Evolutionary conservation across 1,140 invertebrate genomes (phyloP).

Genomic region (Acyrthosiphon pisum): DNA sequence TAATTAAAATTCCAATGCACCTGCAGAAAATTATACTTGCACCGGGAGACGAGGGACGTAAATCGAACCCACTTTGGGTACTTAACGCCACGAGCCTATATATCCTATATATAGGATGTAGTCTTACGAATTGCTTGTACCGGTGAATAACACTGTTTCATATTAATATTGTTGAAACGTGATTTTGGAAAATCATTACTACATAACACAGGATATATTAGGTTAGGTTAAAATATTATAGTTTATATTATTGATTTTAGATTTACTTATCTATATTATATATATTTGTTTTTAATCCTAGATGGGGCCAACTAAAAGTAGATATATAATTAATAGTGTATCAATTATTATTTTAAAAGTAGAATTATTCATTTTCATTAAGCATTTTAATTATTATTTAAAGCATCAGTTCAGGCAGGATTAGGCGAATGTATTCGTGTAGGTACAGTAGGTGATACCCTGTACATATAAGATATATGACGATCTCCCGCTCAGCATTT

Average conservation of each 20-base stretch:
- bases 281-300: too few relatives aligned
- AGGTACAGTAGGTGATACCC: background rate
- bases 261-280: too few relatives aligned
- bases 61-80: background rate
- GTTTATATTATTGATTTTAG: too few relatives aligned
- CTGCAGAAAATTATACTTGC: background rate
- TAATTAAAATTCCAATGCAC: constrained; percentile 29
- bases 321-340: too few relatives aligned
- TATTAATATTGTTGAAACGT: too few relatives aligned
- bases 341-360: background rate
- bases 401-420: background rate
- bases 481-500: background rate
- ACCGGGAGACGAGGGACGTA: background rate
- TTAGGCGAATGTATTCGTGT: background rate
- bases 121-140: background rate
- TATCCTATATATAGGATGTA: background rate
- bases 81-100: background rate
- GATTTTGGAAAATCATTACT: too few relatives aligned
- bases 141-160: background rate
- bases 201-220: too few relatives aligned
- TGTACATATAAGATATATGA: background rate
- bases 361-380: background rate
- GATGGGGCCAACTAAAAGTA: too few relatives aligned
- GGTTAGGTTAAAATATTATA: too few relatives aligned
- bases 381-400: background rate